These are phyloP conservation scores for Lycodopsis pacificus DNA, from an alignment of 2,797 vertebrate genomes.

Conservation along the genomic window DNA sequence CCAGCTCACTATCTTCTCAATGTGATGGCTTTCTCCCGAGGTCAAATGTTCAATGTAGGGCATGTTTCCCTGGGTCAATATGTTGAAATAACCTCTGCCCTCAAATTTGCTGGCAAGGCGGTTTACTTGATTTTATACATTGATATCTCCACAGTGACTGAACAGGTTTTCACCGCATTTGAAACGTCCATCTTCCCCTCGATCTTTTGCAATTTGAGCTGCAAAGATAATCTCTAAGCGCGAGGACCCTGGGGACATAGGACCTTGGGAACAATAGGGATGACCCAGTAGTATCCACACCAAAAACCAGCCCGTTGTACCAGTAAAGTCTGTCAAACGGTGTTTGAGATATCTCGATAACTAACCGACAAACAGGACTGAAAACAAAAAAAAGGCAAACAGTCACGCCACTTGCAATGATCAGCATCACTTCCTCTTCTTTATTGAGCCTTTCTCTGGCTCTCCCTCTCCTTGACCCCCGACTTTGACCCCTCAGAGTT, in stretches of 20 bases:
- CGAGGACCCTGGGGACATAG: background rate
- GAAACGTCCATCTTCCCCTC: background rate
- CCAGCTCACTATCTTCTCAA: background rate
- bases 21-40: background rate
- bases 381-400: conserved; percentile 43
- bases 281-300: background rate
- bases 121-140: background rate
- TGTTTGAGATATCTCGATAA: background rate
- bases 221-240: background rate
- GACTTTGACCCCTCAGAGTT: conserved; percentile 60
- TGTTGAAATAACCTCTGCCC: background rate
- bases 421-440: conserved; percentile 64
- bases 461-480: conserved; percentile 60
- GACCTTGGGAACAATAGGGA: background rate
- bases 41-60: background rate
- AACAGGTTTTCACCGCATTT: background rate
- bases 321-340: background rate
- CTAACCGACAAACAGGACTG: conserved; percentile 18
- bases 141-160: background rate
- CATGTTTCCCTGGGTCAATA: background rate
- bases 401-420: conserved; percentile 39
- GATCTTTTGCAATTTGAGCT: background rate
- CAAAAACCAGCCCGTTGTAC: background rate
- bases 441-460: conserved; percentile 52
- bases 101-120: background rate